These are phyloP conservation scores for Drosophila pachea DNA, from an alignment of 1,140 invertebrate species.

Conservation along the genomic window DNA sequence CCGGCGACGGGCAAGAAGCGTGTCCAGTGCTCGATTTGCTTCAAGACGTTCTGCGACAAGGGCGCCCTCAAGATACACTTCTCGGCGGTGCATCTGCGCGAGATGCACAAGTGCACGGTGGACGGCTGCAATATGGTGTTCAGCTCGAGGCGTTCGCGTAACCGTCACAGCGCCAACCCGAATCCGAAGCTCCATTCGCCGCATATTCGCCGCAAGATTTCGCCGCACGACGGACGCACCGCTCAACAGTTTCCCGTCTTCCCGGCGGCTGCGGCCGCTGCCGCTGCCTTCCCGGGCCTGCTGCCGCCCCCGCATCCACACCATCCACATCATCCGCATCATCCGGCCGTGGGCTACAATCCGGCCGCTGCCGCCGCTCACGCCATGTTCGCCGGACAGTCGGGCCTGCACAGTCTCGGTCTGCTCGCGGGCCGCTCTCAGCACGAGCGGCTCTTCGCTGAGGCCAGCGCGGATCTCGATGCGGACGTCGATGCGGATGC, in stretches of 20 bases:
- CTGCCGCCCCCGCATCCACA: slow-evolving; percentile 78
- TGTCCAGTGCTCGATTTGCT: slow-evolving; percentile 98
- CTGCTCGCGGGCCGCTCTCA: slow-evolving; percentile 47
- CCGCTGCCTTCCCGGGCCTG: slow-evolving; percentile 80
- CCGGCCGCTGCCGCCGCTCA: slow-evolving; percentile 43
- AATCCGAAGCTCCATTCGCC: slow-evolving; percentile 99
- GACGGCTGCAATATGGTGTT: slow-evolving; percentile 90
- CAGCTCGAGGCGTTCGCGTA: slow-evolving; percentile 86
- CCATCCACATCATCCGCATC: slow-evolving; percentile 32
- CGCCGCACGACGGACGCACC: slow-evolving; percentile 93
- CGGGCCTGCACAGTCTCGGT: slow-evolving; percentile 41
- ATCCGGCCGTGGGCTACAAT: slow-evolving; percentile 46
- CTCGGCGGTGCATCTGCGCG: slow-evolving; percentile 93
- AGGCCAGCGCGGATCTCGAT: slow-evolving; percentile 21
- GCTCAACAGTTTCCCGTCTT: slow-evolving; percentile 89
- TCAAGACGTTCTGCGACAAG: slow-evolving; percentile 99
- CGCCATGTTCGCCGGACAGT: slow-evolving; percentile 49
- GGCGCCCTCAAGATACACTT: slow-evolving; percentile 99
- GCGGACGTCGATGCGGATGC: slow-evolving; percentile 18
- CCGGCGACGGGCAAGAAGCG: slow-evolving; percentile 96
- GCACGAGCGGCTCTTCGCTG: slow-evolving; percentile 32
- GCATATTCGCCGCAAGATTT: slow-evolving; percentile 93
- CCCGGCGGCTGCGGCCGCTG: slow-evolving; percentile 67
- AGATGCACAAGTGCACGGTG: slow-evolving; percentile 89
- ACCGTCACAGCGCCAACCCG: slow-evolving; percentile 94